Evolutionary conservation across 2,888 invertebrate genomes (phyloP).

Genomic region (Ochropacha duplaris): DNA sequence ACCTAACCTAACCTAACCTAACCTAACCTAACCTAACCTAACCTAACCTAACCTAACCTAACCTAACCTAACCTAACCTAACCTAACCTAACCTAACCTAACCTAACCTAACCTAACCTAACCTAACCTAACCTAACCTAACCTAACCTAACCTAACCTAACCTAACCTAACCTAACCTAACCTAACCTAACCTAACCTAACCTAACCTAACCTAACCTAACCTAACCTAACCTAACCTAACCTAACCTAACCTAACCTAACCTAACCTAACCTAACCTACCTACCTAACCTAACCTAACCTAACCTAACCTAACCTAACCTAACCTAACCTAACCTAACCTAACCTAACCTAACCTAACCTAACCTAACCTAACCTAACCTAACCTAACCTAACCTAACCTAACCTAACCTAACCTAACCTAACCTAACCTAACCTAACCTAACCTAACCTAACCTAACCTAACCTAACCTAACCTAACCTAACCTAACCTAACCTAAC

Average conservation of each 20-base stretch:
- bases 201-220: conserved; percentile 15
- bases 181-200: too few relatives aligned
- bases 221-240: conserved; percentile 15
- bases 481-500: conserved; percentile 14
- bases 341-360: conserved; percentile 17
- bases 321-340: too few relatives aligned
- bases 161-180: conserved; percentile 16
- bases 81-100: conserved; percentile 18
- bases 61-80: conserved; percentile 13
- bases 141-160: conserved; percentile 17
- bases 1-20: conserved; percentile 13
- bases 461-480: conserved; percentile 14
- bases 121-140: conserved; percentile 21
- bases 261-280: too few relatives aligned
- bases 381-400: conserved; percentile 23
- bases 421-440: conserved; percentile 16
- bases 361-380: conserved; percentile 14
- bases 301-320: conserved; percentile 22
- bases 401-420: conserved; percentile 22
- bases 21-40: conserved; percentile 13
- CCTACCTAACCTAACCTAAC: conserved; percentile 19
- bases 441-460: conserved; percentile 17
- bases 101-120: conserved; percentile 14
- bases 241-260: conserved; percentile 18
- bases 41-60: conserved; percentile 12